phyloP scores from a whole-genome alignment of 2,113 vertebrate species.

The Psettodes erumei region DNA sequence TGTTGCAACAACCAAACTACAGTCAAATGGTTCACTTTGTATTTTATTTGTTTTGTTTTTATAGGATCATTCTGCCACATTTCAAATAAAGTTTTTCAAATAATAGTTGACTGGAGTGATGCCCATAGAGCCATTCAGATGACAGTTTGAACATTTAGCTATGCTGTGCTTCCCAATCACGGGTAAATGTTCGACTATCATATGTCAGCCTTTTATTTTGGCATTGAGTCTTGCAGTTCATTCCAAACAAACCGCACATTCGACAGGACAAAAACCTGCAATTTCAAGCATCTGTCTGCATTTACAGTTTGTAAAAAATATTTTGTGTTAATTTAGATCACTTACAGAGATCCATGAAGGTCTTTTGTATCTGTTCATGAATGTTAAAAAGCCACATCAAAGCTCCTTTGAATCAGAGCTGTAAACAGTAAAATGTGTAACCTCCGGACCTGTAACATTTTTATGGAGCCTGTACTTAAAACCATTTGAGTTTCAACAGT shows the following conservation, averaged over 20 bases:
- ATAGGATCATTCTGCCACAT: background rate
- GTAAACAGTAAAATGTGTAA: background rate
- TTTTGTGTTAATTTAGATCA: background rate
- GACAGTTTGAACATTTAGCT: background rate
- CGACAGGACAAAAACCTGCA: background rate
- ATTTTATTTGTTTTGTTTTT: background rate
- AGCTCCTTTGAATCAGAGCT: background rate
- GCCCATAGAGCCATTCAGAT: too few species aligned
- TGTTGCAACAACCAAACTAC: background rate
- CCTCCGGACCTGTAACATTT: background rate
- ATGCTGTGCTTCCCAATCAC: background rate
- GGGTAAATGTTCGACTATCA: background rate
- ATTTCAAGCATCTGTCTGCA: background rate
- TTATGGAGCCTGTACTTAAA: background rate
- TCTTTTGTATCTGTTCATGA: conserved; percentile 8
- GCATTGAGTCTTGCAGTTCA: background rate
- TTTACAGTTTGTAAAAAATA: background rate
- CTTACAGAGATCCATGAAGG: background rate
- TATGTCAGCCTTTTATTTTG: background rate
- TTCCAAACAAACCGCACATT: background rate
- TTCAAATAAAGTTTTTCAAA: conserved; percentile 9
- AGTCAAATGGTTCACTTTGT: background rate
- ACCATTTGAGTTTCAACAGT: background rate
- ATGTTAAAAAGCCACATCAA: conserved; percentile 2
- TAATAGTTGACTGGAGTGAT: background rate